A percentile compares a stretch with the other conserved stretches of the same genome.
Conservation (phyloP, 92 coral and sea anemone species). For the Plumapathes pennacea region DNA sequence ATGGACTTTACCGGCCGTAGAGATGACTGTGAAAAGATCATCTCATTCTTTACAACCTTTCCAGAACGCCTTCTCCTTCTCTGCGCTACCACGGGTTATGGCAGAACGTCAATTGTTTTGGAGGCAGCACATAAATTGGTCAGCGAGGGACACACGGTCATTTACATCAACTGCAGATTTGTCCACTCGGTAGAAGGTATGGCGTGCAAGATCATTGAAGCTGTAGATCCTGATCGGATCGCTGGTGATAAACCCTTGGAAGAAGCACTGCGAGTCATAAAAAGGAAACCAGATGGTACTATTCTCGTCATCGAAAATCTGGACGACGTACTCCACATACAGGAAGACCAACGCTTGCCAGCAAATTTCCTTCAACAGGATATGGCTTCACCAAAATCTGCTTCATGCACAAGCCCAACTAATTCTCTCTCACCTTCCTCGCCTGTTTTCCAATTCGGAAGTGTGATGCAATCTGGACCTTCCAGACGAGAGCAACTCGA, state of each 20-base stretch:
- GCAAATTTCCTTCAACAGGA: too few relatives aligned
- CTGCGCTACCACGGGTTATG: slow-evolving; percentile 33
- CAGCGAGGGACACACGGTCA: neutral
- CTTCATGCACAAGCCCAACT: too few relatives aligned
- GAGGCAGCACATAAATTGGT: slow-evolving; percentile 24
- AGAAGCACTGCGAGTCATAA: slow-evolving; percentile 10
- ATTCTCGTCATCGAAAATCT: slow-evolving; percentile 28
- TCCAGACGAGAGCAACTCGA: too few relatives aligned
- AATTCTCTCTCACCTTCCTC: too few relatives aligned
- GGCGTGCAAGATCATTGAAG: slow-evolving; percentile 16
- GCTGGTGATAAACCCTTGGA: slow-evolving; percentile 8
- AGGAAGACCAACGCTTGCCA: neutral
- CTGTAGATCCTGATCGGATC: slow-evolving; percentile 1
- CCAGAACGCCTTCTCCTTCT: neutral
- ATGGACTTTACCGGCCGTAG: slow-evolving; percentile 1
- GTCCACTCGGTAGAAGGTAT: slow-evolving; percentile 33
- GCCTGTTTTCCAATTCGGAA: too few relatives aligned
- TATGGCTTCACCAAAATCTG: too few relatives aligned
- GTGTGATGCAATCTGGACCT: too few relatives aligned
- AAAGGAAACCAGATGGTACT: neutral
- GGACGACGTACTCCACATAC: slow-evolving; percentile 26
- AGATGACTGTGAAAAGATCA: neutral
- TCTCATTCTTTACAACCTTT: neutral
- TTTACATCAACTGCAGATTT: slow-evolving; percentile 26
- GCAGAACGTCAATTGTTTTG: slow-evolving; percentile 25